phyloP scores from a whole-genome alignment of 2,113 vertebrate genomes.

The Hiodon alosoides region DNA sequence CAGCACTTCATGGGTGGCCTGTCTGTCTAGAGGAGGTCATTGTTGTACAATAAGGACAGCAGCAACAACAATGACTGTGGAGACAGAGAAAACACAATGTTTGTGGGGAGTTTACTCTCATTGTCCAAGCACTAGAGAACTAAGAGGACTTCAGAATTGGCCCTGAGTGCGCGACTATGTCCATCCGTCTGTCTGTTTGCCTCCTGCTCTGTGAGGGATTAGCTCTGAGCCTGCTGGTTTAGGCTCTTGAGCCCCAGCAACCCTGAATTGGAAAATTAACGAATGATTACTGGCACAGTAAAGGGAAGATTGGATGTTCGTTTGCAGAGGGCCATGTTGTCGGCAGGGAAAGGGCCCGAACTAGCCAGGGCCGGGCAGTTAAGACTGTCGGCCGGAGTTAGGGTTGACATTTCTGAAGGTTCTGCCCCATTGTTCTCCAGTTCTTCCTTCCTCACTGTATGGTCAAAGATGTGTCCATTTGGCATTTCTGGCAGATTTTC shows the following conservation, averaged over 20 bases:
- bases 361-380: slow-evolving; percentile 15
- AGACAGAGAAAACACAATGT: neutral
- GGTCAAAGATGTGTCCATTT: neutral
- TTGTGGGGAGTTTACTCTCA: neutral
- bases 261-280: too few species aligned
- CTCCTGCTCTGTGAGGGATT: neutral
- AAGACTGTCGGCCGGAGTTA: slow-evolving; percentile 11
- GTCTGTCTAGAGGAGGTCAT: neutral
- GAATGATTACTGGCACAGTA: too few species aligned
- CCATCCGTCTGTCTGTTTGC: neutral
- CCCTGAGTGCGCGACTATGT: too few species aligned
- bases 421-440: neutral
- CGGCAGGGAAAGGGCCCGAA: neutral
- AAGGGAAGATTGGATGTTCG: neutral
- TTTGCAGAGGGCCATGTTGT: neutral
- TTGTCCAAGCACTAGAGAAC: neutral
- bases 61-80: neutral
- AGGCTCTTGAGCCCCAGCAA: too few species aligned
- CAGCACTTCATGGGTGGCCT: neutral
- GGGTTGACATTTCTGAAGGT: neutral
- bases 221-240: too few species aligned
- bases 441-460: neutral
- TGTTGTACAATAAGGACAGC: neutral
- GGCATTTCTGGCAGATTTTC: neutral
- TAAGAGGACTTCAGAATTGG: too few species aligned